These are phyloP conservation scores for Nyctereutes procyonoides DNA, from an alignment of 2,113 vertebrate genomes.

Conservation along the genomic window DNA sequence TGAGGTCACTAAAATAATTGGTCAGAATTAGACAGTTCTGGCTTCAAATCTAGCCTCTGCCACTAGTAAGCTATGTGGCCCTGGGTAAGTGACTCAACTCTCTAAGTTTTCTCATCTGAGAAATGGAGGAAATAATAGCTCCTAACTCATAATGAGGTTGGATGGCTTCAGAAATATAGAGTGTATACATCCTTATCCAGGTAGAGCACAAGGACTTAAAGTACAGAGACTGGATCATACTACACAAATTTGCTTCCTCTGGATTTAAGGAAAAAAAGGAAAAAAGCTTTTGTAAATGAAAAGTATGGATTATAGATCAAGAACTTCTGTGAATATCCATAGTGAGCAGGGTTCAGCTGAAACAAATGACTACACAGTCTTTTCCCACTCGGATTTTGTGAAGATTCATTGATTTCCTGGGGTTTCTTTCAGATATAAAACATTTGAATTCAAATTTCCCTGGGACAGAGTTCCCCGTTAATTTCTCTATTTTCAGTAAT, in stretches of 20 bases:
- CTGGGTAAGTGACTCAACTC: conserved; percentile 23
- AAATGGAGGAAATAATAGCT: neutral
- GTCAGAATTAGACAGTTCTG: neutral
- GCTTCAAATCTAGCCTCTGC: neutral
- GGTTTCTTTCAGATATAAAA: conserved; percentile 66
- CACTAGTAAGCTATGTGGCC: neutral
- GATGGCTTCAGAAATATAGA: neutral
- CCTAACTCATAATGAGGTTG: neutral
- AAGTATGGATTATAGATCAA: conserved; percentile 6
- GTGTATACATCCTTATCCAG: neutral
- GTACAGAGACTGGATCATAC: neutral
- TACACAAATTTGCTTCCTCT: neutral
- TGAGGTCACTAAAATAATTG: neutral
- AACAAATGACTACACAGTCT: conserved; percentile 48
- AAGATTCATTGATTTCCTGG: conserved; percentile 55
- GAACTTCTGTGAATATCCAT: conserved; percentile 2
- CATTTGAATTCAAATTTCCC: conserved; percentile 55
- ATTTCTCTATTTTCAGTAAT: conserved; percentile 52
- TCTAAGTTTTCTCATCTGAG: conserved; percentile 41
- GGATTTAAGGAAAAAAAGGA: neutral
- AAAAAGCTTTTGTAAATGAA: conserved; percentile 38
- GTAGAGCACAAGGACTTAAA: neutral
- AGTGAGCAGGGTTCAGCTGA: conserved; percentile 2
- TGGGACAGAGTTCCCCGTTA: neutral
- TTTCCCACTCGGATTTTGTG: conserved; percentile 60